Evolutionary conservation across 92 coral and sea anemone species (phyloP).

Genomic region (Zoanthus sociatus): DNA sequence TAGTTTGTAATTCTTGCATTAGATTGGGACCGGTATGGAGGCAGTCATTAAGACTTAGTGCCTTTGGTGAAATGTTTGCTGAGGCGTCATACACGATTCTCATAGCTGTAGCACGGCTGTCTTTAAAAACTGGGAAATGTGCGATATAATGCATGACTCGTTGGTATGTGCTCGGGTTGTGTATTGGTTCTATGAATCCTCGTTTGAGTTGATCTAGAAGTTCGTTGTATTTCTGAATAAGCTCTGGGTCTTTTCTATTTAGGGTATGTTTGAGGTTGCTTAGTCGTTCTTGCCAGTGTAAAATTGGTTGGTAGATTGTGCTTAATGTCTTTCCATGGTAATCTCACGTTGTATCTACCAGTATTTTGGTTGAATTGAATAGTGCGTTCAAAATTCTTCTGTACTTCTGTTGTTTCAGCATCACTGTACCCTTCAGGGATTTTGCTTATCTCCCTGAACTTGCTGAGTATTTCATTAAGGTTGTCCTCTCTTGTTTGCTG

Average conservation of each 20-base stretch:
- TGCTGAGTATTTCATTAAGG: slow-evolving; percentile 48
- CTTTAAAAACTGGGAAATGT: slow-evolving; percentile 69
- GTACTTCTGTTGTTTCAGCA: slow-evolving; percentile 29
- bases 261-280: slow-evolving; percentile 48
- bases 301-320: slow-evolving; percentile 41
- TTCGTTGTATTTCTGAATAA: slow-evolving; percentile 60
- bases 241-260: slow-evolving; percentile 36
- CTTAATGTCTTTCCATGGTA: slow-evolving; percentile 44
- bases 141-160: slow-evolving; percentile 62
- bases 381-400: slow-evolving; percentile 42
- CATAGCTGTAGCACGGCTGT: slow-evolving; percentile 63
- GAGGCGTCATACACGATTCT: slow-evolving; percentile 69
- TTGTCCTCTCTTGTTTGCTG: slow-evolving; percentile 35
- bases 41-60: slow-evolving; percentile 61
- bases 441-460: slow-evolving; percentile 55
- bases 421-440: slow-evolving; percentile 45
- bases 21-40: slow-evolving; percentile 65
- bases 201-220: slow-evolving; percentile 60
- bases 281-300: background rate
- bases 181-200: slow-evolving; percentile 61
- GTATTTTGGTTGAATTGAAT: slow-evolving; percentile 46
- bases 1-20: slow-evolving; percentile 43
- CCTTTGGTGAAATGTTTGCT: slow-evolving; percentile 38
- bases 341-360: slow-evolving; percentile 53
- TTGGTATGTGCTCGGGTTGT: slow-evolving; percentile 45